Base-by-base conservation (phyloP, 2,888 invertebrate species). In the Epistrophe grossulariae region DNA sequence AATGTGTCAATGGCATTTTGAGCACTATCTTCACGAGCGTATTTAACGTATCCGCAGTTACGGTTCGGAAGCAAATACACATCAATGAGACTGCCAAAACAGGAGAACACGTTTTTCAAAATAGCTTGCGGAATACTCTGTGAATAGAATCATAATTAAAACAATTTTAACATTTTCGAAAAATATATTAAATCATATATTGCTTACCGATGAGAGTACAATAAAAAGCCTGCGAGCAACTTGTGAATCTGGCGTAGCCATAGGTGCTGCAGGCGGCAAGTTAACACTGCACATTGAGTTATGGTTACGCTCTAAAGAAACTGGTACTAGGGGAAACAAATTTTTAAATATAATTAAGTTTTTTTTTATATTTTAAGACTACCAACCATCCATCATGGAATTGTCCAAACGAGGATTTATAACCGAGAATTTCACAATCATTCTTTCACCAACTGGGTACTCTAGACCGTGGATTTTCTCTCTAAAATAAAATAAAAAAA, bases 1-100 rank as follows among this genome's bases (percentile, higher is more conserved):
- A 98, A 93, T 0, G 91, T 91, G 91, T 93, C 89, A 66, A 93
- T 93, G 0, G 93, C 93, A 81, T 90, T 91, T 70, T 91, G 91
- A 0, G 98, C 98, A 85, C 97, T 95, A 50, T 95, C 95, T 72
- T 94, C 94, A 64, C 94, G 94, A 4, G 97, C 96, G 93, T 96
- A 98, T 90, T 97, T 97, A 8, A 97, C 98, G 93, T 98, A 98
- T 0, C 98, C 98, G 92, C 97, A 98, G 90, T 97, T 98, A 91
- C 97, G 97, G 91, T 98, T 97, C 64, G 96, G 96, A 89, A 98
- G 93, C 92, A 98, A 95, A 91, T 97, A 98, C 3, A 98, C 97
- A 92, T 98, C 98, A 79, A 98, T 97, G 11, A 98, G 94, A 91
- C 96, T 95, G 8, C 98, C 98, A 93, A 98, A 98, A 90, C 98